phyloP scores from a whole-genome alignment of 1,140 invertebrate species.

The Drosophila bifasciata region DNA sequence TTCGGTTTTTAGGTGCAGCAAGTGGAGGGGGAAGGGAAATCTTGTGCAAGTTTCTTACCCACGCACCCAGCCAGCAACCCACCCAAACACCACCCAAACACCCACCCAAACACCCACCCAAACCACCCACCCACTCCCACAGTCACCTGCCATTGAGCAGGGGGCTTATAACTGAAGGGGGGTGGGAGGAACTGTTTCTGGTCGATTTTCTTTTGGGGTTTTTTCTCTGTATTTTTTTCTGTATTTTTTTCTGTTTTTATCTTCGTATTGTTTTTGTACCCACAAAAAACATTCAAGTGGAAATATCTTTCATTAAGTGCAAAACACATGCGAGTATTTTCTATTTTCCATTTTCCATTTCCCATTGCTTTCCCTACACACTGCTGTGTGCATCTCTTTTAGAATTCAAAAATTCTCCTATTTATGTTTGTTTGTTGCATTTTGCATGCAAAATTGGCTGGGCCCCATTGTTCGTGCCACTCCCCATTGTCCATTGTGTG shows the following conservation, averaged over 20 bases:
- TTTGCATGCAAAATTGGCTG: slow-evolving; percentile 75
- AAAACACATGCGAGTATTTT: slow-evolving; percentile 10
- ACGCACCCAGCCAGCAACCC: too few species aligned
- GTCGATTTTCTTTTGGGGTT: too few species aligned
- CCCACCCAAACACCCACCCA: too few species aligned
- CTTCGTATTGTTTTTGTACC: slow-evolving; percentile 26
- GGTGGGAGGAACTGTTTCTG: too few species aligned
- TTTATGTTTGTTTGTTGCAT: slow-evolving; percentile 67
- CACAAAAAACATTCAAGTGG: slow-evolving; percentile 71
- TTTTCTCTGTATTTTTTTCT: too few species aligned
- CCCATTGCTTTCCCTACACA: slow-evolving; percentile 22
- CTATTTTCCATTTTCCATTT: slow-evolving; percentile 17
- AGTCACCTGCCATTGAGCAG: too few species aligned
- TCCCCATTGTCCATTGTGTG: slow-evolving; percentile 34
- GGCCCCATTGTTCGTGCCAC: slow-evolving; percentile 49
- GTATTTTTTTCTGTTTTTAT: background rate
- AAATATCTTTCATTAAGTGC: slow-evolving; percentile 74
- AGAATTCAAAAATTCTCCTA: slow-evolving; percentile 13
- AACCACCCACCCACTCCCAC: too few species aligned
- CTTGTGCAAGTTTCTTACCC: too few species aligned
- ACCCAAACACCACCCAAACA: too few species aligned
- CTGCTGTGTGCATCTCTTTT: slow-evolving; percentile 1
- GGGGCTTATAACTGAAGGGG: slow-evolving; percentile 7
- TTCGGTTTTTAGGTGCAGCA: too few species aligned
- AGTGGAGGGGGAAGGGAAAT: too few species aligned